phyloP scores from a whole-genome alignment of 2,113 vertebrate species.

The Raja brachyura region DNA sequence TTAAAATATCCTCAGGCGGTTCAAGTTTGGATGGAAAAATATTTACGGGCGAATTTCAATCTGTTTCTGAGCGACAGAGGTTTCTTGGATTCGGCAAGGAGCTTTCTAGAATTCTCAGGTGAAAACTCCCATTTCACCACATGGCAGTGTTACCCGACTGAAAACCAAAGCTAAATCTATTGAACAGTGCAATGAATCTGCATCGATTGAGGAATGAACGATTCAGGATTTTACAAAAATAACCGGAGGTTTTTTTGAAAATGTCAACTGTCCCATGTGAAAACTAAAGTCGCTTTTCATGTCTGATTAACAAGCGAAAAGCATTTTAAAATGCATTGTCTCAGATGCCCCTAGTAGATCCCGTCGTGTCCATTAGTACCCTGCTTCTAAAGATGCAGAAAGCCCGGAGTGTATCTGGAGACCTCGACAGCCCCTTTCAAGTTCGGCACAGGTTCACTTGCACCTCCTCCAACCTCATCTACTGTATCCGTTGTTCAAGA shows the following conservation, averaged over 20 bases:
- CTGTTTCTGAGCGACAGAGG: background rate
- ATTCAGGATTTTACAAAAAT: background rate
- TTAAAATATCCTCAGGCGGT: background rate
- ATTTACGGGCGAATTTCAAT: background rate
- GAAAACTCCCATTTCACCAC: background rate
- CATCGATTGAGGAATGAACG: background rate
- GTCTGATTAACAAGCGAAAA: background rate
- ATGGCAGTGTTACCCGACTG: background rate
- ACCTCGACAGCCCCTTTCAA: no score
- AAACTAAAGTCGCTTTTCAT: background rate
- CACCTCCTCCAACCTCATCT: no score
- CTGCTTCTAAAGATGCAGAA: background rate
- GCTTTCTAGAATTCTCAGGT: background rate
- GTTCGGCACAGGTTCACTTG: no score
- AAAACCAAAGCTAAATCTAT: background rate
- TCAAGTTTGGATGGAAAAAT: no score
- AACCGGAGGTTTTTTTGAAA: background rate
- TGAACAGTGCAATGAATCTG: background rate
- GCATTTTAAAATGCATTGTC: background rate
- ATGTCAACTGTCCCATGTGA: background rate
- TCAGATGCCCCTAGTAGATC: background rate
- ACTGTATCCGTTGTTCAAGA: no score
- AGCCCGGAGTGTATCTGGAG: background rate
- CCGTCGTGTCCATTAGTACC: background rate
- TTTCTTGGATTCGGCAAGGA: background rate